Evolutionary conservation across 2,888 invertebrate species (phyloP).

Genomic region (Nymphalis polychloros): DNA sequence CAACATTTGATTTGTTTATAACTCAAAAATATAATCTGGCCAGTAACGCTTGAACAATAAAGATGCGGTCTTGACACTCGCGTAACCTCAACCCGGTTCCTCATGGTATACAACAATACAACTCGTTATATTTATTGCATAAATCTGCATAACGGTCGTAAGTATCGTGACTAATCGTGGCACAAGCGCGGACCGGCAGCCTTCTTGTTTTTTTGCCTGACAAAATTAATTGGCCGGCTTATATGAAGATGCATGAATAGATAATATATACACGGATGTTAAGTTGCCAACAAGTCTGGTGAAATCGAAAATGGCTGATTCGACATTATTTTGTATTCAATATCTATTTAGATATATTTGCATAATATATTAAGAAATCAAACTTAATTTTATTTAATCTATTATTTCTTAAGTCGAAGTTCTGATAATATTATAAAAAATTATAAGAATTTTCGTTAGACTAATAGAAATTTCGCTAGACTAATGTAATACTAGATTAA

Average conservation of each 20-base stretch:
- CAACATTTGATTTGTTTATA: background rate
- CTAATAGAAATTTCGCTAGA: no score
- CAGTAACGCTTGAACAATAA: constrained; percentile 16
- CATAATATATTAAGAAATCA: no score
- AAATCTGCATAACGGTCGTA: constrained; percentile 48
- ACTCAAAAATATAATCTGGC: background rate
- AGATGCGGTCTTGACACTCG: constrained; percentile 41
- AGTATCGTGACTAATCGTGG: constrained; percentile 39
- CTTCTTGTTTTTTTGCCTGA: constrained; percentile 24
- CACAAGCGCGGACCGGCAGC: constrained; percentile 18
- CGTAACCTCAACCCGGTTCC: constrained; percentile 51
- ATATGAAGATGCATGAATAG: constrained; percentile 16
- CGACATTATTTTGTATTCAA: no score
- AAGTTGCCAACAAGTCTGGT: constrained; percentile 24
- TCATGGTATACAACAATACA: constrained; percentile 45
- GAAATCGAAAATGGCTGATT: background rate
- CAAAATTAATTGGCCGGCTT: constrained; percentile 26
- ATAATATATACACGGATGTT: constrained; percentile 27
- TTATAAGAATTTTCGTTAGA: no score
- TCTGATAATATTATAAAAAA: no score
- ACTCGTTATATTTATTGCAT: constrained; percentile 49
- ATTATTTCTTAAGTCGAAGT: no score
- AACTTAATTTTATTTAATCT: no score
- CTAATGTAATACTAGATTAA: no score
- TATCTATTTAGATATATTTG: no score